phyloP scores from a whole-genome alignment of 2,113 vertebrate genomes.

The Tragelaphus scriptus region DNA sequence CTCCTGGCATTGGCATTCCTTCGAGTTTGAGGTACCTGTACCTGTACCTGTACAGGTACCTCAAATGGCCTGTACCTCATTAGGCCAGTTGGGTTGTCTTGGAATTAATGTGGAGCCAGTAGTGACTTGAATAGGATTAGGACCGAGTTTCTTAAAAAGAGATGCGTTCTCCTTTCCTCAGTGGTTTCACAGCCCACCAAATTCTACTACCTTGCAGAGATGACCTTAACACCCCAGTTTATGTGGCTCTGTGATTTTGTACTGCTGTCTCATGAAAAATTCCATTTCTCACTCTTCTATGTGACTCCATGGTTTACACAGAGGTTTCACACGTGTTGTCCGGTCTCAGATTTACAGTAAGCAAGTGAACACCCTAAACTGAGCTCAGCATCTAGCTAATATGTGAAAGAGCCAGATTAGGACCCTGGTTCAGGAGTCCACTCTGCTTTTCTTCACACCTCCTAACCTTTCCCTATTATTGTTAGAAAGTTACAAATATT shows the following conservation, averaged over 20 bases:
- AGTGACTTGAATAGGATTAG: not conserved
- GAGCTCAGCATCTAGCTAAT: too few species aligned
- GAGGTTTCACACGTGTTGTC: too few species aligned
- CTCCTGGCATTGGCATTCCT: not conserved
- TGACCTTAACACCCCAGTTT: too few species aligned
- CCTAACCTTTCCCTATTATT: not conserved
- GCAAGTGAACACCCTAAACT: too few species aligned
- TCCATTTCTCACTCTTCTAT: too few species aligned
- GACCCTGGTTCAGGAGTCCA: not conserved
- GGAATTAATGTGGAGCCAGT: not conserved
- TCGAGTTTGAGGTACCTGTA: not conserved
- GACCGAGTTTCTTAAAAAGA: not conserved
- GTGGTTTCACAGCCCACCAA: too few species aligned
- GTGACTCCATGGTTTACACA: too few species aligned
- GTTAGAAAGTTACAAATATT: not conserved
- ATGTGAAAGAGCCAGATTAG: not conserved
- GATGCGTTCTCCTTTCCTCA: not conserved
- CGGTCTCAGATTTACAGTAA: too few species aligned
- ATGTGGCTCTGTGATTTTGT: too few species aligned
- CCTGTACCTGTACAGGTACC: too few species aligned
- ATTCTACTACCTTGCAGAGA: too few species aligned
- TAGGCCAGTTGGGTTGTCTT: not conserved
- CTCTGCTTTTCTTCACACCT: not conserved
- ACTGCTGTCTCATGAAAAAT: too few species aligned
- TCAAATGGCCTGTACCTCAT: not conserved